Conservation (phyloP, 2,797 vertebrate species). For the Cynodonichthys magdalenae region DNA sequence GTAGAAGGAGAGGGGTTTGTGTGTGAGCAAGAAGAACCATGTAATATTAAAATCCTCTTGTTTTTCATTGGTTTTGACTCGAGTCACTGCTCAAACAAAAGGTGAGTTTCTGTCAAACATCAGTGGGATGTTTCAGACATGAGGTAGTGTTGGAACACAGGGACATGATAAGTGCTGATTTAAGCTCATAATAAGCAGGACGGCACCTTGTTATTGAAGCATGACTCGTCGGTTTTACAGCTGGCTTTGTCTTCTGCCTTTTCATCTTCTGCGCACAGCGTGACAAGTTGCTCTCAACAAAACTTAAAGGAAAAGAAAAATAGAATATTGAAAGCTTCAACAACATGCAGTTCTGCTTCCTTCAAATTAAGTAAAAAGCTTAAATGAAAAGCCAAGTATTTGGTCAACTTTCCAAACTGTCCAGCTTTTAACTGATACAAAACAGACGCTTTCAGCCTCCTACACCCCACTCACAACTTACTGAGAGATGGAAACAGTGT, state of each 20-base stretch:
- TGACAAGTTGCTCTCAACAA: conserved; percentile 25
- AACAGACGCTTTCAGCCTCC: too few relatives aligned
- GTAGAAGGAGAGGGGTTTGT: background rate
- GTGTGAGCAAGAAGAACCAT: background rate
- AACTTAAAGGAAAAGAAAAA: background rate
- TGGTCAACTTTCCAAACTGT: too few relatives aligned
- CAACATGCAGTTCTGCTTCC: background rate
- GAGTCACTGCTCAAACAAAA: conserved; percentile 9
- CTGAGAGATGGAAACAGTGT: too few relatives aligned
- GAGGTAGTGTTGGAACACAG: conserved; percentile 41
- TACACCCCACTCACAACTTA: too few relatives aligned
- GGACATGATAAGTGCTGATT: conserved; percentile 38
- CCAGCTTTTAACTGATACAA: too few relatives aligned
- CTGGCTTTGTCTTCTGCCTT: conserved; percentile 52
- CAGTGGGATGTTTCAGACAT: conserved; percentile 26
- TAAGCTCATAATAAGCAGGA: conserved; percentile 40
- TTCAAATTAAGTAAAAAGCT: background rate
- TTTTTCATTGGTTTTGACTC: background rate
- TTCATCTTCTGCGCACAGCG: conserved; percentile 39
- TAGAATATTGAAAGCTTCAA: conserved; percentile 3
- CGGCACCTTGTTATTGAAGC: conserved; percentile 50
- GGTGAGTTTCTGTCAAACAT: conserved; percentile 20
- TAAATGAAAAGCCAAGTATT: background rate
- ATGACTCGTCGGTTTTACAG: conserved; percentile 42
- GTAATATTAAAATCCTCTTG: conserved; percentile 29